Evolutionary conservation across 1,140 invertebrate species (phyloP).

Genomic region (Hetaerina americana): DNA sequence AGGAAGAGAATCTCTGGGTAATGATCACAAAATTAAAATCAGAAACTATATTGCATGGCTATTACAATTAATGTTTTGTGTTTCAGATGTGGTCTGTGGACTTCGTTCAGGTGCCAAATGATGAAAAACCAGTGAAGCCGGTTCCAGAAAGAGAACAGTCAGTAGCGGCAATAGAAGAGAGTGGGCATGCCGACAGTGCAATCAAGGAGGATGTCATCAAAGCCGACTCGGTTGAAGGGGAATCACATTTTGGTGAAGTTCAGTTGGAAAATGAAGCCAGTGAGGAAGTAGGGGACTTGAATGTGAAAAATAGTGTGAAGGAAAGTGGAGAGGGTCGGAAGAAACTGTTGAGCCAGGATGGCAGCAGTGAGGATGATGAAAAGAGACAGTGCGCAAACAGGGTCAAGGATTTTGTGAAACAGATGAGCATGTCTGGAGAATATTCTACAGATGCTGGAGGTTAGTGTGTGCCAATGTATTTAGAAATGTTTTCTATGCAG

Average conservation of each 20-base stretch:
- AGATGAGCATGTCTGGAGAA: conserved; percentile 64
- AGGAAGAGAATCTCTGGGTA: too few species aligned
- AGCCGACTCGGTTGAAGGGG: conserved; percentile 19
- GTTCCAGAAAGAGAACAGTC: not conserved
- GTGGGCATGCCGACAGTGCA: conserved; percentile 11
- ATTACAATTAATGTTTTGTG: conserved; percentile 6
- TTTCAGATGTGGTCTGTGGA: conserved; percentile 91
- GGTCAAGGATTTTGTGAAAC: conserved; percentile 57
- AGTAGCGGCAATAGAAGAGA: conserved; percentile 23
- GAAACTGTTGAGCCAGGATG: conserved; percentile 5
- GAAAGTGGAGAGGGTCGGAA: conserved; percentile 8
- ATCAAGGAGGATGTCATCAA: conserved; percentile 24
- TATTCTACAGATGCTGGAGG: conserved; percentile 18
- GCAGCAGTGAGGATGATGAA: not conserved
- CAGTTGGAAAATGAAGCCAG: conserved; percentile 25
- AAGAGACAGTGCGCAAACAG: conserved; percentile 17
- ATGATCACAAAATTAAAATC: not conserved
- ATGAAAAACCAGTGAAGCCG: conserved; percentile 27
- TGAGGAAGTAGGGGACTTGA: conserved; percentile 21
- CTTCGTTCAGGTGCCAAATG: conserved; percentile 77
- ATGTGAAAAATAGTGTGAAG: conserved; percentile 7
- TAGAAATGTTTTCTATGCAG: too few species aligned
- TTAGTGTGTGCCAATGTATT: conserved; percentile 27
- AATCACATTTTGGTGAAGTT: conserved; percentile 9
- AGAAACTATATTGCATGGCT: not conserved